phyloP scores from a whole-genome alignment of 2,113 vertebrate genomes.

The Lepidothrix coronata region DNA sequence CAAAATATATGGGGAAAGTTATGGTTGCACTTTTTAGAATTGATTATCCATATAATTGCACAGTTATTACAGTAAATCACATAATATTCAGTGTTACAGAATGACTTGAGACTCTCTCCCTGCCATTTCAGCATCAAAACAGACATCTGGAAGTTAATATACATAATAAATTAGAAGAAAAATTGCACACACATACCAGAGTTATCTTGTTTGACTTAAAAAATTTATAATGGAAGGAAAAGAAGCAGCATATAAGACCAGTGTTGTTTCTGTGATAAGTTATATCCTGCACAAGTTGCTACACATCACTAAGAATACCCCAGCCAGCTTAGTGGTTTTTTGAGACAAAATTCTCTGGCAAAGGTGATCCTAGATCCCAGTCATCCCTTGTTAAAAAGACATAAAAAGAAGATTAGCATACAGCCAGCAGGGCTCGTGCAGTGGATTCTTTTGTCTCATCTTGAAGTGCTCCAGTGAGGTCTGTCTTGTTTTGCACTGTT shows the following conservation, averaged over 20 bases:
- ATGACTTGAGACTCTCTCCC: neutral
- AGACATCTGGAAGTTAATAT: neutral
- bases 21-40: neutral
- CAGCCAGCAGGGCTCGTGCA: slow-evolving; percentile 60
- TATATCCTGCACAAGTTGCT: neutral
- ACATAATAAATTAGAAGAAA: neutral
- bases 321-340: neutral
- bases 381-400: slow-evolving; percentile 66
- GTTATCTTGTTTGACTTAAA: neutral
- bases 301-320: neutral
- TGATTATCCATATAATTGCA: neutral
- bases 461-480: slow-evolving; percentile 84
- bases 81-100: neutral
- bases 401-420: slow-evolving; percentile 69
- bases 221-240: neutral
- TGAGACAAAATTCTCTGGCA: neutral
- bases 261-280: neutral
- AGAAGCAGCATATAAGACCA: neutral
- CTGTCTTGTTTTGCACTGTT: slow-evolving; percentile 82
- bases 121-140: neutral
- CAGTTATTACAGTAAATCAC: neutral
- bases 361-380: slow-evolving; percentile 29
- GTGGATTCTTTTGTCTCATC: slow-evolving; percentile 81
- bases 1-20: neutral
- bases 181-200: neutral